These are phyloP conservation scores for Epinotia demarniana DNA, from an alignment of 2,888 invertebrate genomes.

Conservation along the genomic window DNA sequence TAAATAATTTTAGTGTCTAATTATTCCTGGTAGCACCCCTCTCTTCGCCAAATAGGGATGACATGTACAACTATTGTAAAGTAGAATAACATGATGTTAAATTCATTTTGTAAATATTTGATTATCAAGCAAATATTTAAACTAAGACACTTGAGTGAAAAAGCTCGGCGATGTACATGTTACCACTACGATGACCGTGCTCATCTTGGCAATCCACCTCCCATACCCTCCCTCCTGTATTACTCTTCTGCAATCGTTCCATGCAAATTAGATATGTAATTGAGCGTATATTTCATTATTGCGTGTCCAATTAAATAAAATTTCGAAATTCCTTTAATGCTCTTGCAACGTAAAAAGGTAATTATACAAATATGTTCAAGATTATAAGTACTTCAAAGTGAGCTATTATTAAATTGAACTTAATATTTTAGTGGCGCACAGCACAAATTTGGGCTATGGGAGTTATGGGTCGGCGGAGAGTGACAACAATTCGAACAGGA, in stretches of 20 bases:
- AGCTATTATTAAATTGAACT: slow-evolving; percentile 46
- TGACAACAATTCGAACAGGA: slow-evolving; percentile 70
- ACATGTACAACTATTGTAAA: slow-evolving; percentile 72
- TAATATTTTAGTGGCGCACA: slow-evolving; percentile 80
- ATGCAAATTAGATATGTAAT: neutral
- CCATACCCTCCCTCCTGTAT: slow-evolving; percentile 61
- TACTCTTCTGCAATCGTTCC: slow-evolving; percentile 12
- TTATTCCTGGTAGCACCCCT: slow-evolving; percentile 86
- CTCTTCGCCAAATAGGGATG: slow-evolving; percentile 83
- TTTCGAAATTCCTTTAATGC: slow-evolving; percentile 19
- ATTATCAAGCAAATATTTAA: neutral
- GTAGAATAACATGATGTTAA: slow-evolving; percentile 42
- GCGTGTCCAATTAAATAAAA: slow-evolving; percentile 27
- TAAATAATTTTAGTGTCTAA: slow-evolving; percentile 84
- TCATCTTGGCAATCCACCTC: slow-evolving; percentile 74
- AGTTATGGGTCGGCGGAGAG: slow-evolving; percentile 80
- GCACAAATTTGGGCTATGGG: slow-evolving; percentile 85
- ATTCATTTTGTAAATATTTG: slow-evolving; percentile 37
- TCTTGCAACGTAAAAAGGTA: slow-evolving; percentile 30
- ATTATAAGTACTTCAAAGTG: neutral
- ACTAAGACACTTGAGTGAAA: slow-evolving; percentile 37
- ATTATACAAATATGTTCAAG: slow-evolving; percentile 3
- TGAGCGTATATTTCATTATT: slow-evolving; percentile 47
- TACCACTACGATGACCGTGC: slow-evolving; percentile 68
- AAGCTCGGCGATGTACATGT: slow-evolving; percentile 72